Evolutionary conservation across 2,888 invertebrate genomes (phyloP), one percentile per base, ranked within the genome.

Genomic region (Melieria crassipennis): DNA sequence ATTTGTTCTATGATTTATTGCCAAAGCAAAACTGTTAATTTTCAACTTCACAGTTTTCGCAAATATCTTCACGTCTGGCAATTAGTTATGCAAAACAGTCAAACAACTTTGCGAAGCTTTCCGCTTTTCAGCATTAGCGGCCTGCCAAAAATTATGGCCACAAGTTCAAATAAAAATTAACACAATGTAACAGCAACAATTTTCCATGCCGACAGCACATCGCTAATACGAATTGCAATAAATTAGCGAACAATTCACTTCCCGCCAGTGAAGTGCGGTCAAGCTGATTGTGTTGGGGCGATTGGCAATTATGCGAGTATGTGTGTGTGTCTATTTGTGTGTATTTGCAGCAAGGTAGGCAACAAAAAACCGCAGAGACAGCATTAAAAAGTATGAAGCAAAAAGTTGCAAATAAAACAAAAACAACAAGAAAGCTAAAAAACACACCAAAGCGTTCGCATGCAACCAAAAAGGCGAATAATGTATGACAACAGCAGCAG

Each of bases 391-490:
- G 56, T 65, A 55, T 69, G 7, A 10, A n/a, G 56, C 76, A 78
- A 76, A 75, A 78, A 30, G 30, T 30, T 30, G 30, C 30, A 30
- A 70, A 65, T 63, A 69, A 67, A 73, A 60, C 72, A 70, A 66
- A 60, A 43, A 55, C 10, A 45, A 30, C 43, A 63, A 62, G 7
- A 61, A 65, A 43, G 11, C 48, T 46, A 16, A 7, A 7, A 13
- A 45, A 55, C 6, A 16, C 45, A 45, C n/a, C 30, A 30, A 55
- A 57, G 50, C 50, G 58, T 30, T 30, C 30, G 30, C 30, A 30
- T 30, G 30, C 30, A 30, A 3, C 30, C 30, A 30, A 30, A 30
- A 30, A 30, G 30, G 30, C 30, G 30, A 30, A 30, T 30, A 30
- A 30, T 30, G 30, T 30, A 30, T 30, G 30, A 30, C 0, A 16